Percentiles rank a stretch among this genome's conserved stretches.
phyloP scores from a whole-genome alignment of 1,140 invertebrate species.

The Pseudobourletiella spinata region DNA sequence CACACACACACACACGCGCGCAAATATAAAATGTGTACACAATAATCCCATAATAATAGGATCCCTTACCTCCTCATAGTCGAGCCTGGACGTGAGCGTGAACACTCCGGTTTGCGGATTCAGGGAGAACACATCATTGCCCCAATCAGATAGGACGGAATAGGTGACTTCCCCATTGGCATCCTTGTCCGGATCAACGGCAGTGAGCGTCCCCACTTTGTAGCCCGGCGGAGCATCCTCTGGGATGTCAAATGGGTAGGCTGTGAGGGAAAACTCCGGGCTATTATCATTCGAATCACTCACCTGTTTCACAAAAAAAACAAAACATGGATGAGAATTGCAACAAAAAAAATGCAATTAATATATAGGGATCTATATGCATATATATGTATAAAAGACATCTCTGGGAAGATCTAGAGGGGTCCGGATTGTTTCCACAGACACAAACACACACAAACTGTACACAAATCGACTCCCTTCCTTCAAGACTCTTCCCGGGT shows the following conservation, averaged over 20 bases:
- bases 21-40: too few relatives aligned
- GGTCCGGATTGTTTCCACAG: too few relatives aligned
- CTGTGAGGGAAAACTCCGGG: conserved; percentile 49
- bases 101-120: conserved; percentile 82
- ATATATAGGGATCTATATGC: too few relatives aligned
- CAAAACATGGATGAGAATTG: too few relatives aligned
- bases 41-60: too few relatives aligned
- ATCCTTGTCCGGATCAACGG: conserved; percentile 72
- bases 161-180: conserved; percentile 80
- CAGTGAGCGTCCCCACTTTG: conserved; percentile 68
- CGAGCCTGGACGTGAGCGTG: conserved; percentile 73
- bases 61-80: conserved; percentile 78
- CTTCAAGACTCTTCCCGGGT: too few relatives aligned
- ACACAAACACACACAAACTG: too few relatives aligned
- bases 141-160: conserved; percentile 83
- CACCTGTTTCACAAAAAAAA: conserved; percentile 49
- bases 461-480: too few relatives aligned
- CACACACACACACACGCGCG: too few relatives aligned
- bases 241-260: conserved; percentile 80
- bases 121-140: conserved; percentile 84
- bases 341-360: too few relatives aligned
- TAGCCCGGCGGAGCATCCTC: conserved; percentile 73
- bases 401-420: too few relatives aligned
- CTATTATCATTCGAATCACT: conserved; percentile 89
- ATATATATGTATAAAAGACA: too few relatives aligned